Evolutionary conservation across 2,113 vertebrate species (phyloP), one percentile per base, ranked within the genome.

Genomic region (Tyto alba): DNA sequence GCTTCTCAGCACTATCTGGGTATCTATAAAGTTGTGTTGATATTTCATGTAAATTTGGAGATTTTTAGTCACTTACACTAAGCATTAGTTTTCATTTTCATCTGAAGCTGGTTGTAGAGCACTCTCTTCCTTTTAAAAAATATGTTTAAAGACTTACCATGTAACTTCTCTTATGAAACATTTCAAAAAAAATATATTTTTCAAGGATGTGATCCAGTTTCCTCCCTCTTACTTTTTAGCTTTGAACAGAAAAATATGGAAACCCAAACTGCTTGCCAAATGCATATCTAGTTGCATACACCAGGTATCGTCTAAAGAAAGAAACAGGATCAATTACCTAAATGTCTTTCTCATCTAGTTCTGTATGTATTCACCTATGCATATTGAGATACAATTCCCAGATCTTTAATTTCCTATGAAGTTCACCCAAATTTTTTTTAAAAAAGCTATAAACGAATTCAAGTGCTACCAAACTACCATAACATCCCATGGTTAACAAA

Each of bases 141-240:
- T 6, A n/a, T 6, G 32, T 43, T 57, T 16, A 0, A 62, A 41
- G 73, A 10, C 5, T n/a, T 67, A 15, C 0, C 0, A 41, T 10
- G 13, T 20, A 57, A 18, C 12, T 53, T 73, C 27, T n/a, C 21
- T 45, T 47, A 59, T 2, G 5, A 75, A 87, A 43, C 23, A 40
- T 52, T 64, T 69, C 34, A 60, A 89, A 84, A 84, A 9, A 50
- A 71, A 22, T 4, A 3, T 13, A 5, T 14, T 73, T 93, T 69
- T 73, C 8, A 73, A 80, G 43, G 25, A 68, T 62, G 45, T 34
- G 43, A 63, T 76, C 40, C 47, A 13, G 7, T 68, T 92, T 64
- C 62, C 34, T 59, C 14, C 43, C 84, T 19, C 27, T 63, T 88
- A 57, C 9, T 53, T 90, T 56, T 59, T 18, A 90, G 62, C 62